phyloP scores from a whole-genome alignment of 2,888 invertebrate species.

The Brachylomia viminalis region DNA sequence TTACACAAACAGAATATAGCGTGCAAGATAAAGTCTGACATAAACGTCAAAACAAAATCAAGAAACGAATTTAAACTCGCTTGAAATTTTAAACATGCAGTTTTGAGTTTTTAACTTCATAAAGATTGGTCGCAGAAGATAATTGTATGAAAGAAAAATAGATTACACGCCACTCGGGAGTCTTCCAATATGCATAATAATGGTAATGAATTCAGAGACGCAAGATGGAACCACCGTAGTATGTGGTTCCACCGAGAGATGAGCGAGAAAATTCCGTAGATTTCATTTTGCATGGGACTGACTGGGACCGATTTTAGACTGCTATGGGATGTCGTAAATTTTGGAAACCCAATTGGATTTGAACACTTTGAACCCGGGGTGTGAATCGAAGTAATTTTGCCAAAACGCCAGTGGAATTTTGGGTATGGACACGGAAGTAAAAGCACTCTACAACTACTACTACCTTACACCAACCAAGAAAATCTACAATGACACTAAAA shows the following conservation, averaged over 20 bases:
- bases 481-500: too few species aligned
- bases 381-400: constrained; percentile 12
- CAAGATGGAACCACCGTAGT: constrained; percentile 61
- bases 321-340: constrained; percentile 43
- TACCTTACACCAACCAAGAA: too few species aligned
- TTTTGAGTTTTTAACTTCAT: constrained; percentile 45
- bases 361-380: constrained; percentile 23
- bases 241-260: constrained; percentile 46
- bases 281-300: constrained; percentile 35
- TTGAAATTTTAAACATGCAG: constrained; percentile 25
- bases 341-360: constrained; percentile 45
- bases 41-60: neutral
- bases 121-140: constrained; percentile 46
- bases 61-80: constrained; percentile 17
- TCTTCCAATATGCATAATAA: constrained; percentile 69
- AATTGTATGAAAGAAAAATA: constrained; percentile 66
- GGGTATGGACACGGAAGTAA: too few species aligned
- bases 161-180: constrained; percentile 63
- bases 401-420: constrained; percentile 22
- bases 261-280: constrained; percentile 60
- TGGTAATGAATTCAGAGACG: constrained; percentile 74
- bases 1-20: too few species aligned
- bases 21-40: neutral
- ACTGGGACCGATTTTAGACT: constrained; percentile 5
- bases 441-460: too few species aligned